Conservation (phyloP, 2,888 invertebrate species). For the Oxyteleia sp. region DNA sequence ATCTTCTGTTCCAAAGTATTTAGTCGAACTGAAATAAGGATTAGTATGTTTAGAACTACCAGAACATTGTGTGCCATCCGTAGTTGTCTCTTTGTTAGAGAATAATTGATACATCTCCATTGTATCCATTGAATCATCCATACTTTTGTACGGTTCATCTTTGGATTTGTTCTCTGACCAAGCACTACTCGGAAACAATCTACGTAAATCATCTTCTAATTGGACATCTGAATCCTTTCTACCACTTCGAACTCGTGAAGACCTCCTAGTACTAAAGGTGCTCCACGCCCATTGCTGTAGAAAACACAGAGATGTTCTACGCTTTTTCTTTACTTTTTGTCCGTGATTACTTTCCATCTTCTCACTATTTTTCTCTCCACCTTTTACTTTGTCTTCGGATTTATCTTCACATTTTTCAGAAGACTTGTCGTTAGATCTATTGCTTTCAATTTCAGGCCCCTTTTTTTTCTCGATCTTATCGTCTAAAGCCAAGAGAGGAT, state of each 20-base stretch:
- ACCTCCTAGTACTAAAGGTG: conserved; percentile 87
- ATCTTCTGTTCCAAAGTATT: conserved; percentile 91
- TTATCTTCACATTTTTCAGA: conserved; percentile 75
- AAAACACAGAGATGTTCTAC: conserved; percentile 92
- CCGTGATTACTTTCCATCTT: conserved; percentile 86
- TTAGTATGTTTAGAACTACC: conserved; percentile 84
- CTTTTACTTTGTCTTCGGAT: conserved; percentile 77
- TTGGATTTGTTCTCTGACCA: conserved; percentile 88
- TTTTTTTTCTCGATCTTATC: conserved; percentile 74
- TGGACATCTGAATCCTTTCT: conserved; percentile 89
- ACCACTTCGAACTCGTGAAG: conserved; percentile 86
- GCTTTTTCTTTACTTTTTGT: conserved; percentile 89
- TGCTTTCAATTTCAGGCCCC: conserved; percentile 76
- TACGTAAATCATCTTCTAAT: conserved; percentile 91
- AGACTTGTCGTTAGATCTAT: conserved; percentile 85
- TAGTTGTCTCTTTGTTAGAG: conserved; percentile 87
- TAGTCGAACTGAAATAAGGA: conserved; percentile 76
- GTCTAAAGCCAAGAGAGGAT: conserved; percentile 69
- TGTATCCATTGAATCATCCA: conserved; percentile 90
- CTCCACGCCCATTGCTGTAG: conserved; percentile 94
- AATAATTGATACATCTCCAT: conserved; percentile 90
- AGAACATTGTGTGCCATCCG: conserved; percentile 80
- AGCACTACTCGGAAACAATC: conserved; percentile 90
- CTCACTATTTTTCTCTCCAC: conserved; percentile 84
- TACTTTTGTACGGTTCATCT: conserved; percentile 85